Percentiles rank a stretch among this genome's conserved stretches.
These are phyloP conservation scores for Ashinkailepas kermadecensis DNA, from an alignment of 2,888 invertebrate genomes.

Conservation along the genomic window DNA sequence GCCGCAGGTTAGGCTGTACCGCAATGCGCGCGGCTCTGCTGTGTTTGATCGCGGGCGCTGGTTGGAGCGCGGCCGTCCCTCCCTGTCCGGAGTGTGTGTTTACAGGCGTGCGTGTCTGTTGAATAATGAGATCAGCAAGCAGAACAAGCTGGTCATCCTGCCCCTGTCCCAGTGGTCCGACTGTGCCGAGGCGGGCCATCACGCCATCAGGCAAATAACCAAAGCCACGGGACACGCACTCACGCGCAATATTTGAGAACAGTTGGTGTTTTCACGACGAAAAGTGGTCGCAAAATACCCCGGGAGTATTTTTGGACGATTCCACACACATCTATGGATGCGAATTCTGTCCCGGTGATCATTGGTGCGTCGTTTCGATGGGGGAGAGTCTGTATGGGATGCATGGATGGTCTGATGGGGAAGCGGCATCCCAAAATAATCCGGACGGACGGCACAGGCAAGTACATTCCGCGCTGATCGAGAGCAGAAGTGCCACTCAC, in stretches of 20 bases:
- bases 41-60: no score
- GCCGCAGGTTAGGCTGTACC: not conserved
- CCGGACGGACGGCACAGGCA: not conserved
- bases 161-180: not conserved
- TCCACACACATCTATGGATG: no score
- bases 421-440: not conserved
- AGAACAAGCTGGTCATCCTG: not conserved
- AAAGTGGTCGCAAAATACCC: no score
- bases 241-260: no score
- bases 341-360: no score
- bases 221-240: no score
- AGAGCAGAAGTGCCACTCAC: no score
- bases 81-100: not conserved
- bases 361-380: not conserved
- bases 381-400: not conserved
- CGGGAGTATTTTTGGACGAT: no score
- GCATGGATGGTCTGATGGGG: not conserved
- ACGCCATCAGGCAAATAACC: not conserved
- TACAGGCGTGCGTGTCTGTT: not conserved
- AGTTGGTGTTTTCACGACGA: no score
- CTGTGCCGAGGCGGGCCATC: not conserved
- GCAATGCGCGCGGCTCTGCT: not conserved
- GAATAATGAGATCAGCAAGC: not conserved
- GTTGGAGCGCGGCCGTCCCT: not conserved
- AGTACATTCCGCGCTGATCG: not conserved